Percentiles rank a stretch among this genome's conserved stretches.
Conservation (phyloP, 2,113 vertebrate genomes). For the Sander vitreus region DNA sequence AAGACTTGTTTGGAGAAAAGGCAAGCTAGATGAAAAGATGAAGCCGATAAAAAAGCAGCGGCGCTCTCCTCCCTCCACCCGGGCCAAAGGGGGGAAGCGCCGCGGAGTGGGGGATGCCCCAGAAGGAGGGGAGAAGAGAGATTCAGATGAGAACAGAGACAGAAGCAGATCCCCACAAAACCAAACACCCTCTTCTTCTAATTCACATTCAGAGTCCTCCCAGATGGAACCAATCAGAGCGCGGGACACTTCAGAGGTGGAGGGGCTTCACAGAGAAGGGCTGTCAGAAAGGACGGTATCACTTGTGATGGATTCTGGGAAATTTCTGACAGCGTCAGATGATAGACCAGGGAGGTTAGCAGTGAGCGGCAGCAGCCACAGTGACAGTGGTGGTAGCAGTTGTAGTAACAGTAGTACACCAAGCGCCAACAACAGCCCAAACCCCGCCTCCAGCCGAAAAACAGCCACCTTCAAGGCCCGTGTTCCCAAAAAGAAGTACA, state of each 20-base stretch:
- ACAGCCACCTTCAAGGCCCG: constrained; percentile 93
- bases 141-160: constrained; percentile 77
- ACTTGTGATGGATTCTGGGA: constrained; percentile 54
- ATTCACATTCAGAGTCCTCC: constrained; percentile 72
- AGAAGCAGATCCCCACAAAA: constrained; percentile 76
- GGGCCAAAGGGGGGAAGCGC: constrained; percentile 89
- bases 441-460: constrained; percentile 87
- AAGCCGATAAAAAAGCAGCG: constrained; percentile 90
- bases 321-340: constrained; percentile 43
- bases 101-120: constrained; percentile 72
- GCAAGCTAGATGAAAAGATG: constrained; percentile 83
- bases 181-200: constrained; percentile 70
- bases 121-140: constrained; percentile 82
- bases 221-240: constrained; percentile 66
- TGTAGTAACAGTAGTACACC: constrained; percentile 82
- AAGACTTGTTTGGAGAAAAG: constrained; percentile 64
- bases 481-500: constrained; percentile 92
- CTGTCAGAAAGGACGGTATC: constrained; percentile 38
- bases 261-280: constrained; percentile 65
- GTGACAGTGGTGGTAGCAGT: constrained; percentile 70
- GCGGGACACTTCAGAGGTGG: constrained; percentile 70
- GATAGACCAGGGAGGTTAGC: constrained; percentile 70
- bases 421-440: constrained; percentile 85
- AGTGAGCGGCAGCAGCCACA: constrained; percentile 66
- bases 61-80: constrained; percentile 87